These are phyloP conservation scores for Ommatoiulus sabulosus DNA, from an alignment of 2,888 invertebrate genomes.

Conservation along the genomic window DNA sequence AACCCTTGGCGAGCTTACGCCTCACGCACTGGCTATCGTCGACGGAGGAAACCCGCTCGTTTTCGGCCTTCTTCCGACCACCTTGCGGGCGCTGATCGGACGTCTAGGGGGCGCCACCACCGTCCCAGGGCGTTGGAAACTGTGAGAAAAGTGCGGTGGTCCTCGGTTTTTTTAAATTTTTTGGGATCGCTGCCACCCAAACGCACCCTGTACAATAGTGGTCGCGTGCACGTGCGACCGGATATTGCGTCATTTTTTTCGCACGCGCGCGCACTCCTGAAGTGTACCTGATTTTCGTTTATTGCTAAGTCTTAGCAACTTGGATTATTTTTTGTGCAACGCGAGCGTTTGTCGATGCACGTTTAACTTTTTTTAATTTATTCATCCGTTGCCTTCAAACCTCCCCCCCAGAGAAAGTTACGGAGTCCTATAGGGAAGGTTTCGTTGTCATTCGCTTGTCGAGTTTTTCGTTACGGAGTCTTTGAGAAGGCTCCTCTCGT, in stretches of 20 bases:
- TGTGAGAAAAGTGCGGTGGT: not conserved
- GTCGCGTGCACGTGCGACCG: not conserved
- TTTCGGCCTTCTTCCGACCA: slow-evolving; percentile 13
- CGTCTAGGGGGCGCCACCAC: not conserved
- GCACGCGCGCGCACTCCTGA: not conserved
- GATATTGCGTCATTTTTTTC: not conserved
- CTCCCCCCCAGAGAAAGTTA: not conserved
- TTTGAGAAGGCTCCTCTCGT: too few species aligned
- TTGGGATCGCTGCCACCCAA: too few species aligned
- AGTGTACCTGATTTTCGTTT: not conserved
- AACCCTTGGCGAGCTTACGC: not conserved
- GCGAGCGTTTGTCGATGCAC: not conserved
- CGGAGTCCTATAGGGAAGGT: not conserved
- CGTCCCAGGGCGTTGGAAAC: not conserved
- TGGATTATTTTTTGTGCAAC: not conserved
- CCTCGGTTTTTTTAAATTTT: too few species aligned
- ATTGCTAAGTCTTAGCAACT: not conserved
- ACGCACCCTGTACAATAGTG: not conserved
- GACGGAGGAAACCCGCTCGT: not conserved
- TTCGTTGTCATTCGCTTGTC: too few species aligned
- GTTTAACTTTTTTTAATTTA: not conserved
- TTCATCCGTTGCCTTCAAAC: not conserved
- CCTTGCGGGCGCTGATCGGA: not conserved
- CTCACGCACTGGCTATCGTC: not conserved
- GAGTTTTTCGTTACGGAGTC: not conserved